Evolutionary conservation across 1,140 invertebrate genomes (phyloP), one percentile per base, ranked within the genome.

Genomic region (Nasonia longicornis): DNA sequence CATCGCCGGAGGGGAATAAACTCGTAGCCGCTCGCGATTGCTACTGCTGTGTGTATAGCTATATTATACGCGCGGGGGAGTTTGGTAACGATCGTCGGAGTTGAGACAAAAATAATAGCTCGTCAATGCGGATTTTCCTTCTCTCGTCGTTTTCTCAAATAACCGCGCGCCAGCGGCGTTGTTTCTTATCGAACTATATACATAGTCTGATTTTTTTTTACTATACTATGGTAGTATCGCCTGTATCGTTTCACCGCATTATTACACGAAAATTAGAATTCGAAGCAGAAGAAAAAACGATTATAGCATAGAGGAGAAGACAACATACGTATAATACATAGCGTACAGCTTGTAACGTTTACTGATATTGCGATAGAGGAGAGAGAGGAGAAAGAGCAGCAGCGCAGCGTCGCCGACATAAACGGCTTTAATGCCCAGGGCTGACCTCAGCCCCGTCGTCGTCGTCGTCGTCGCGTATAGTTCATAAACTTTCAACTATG

Each of bases 401-500:
- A 26, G 16, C 14, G 52, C 52, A 20, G 20, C 52, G 52, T 58
- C 64, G 64, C 64, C 52, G 58, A 64, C 52, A 64, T 75, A 75
- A 75, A n/a, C 52, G 52, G 12, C 45, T 75, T 58, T 75, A 75
- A 75, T 64, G 31, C 58, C 35, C 52, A 64, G 7, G 52, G 29
- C 73, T 75, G 73, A 75, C 73, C 73, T 64, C 45, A 74, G 72
- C 42, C 72, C 42, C 72, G 72, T 31, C 48, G 52, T n/a, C 52
- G 52, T 58, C 52, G 64, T 29, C n/a, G 64, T 67, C 22, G 22
- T 42, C 75, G 63, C 75, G 58, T 77, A 67, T 66, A 77, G 63
- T 67, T 77, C 75, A 77, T 77, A 77, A 77, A 77, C 63, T 77
- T 77, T 77, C 75, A 77, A 77, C 75, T 66, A 67, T 45, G 63